Evolutionary conservation across 2,888 invertebrate species (phyloP), one percentile per base, ranked within the genome.

Genomic region (Rhagophthalmus giganteus): DNA sequence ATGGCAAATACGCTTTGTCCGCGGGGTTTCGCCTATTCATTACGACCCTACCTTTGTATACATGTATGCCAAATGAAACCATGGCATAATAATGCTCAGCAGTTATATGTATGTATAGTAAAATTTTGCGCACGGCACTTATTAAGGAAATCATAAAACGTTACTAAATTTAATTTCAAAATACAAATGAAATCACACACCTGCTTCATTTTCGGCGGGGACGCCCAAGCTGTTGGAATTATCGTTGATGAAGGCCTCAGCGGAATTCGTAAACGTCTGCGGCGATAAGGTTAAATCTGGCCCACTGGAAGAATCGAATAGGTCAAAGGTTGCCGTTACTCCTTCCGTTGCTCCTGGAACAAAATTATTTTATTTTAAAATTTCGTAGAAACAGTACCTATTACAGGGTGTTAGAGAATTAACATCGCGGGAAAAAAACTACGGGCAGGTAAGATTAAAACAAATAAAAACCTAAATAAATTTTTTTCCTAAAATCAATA

Each of bases 181-280:
- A 27, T 10, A 7, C 7, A 20, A 20, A 27, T 27, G 27, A 9
- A 9, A 9, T 14, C 39, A 59, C 78, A 72, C 65, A 81, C 82
- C 81, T 71, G 80, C 77, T 68, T 82, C 82, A 67, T 76, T 79
- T 69, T 81, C 82, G 62, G 78, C 76, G 38, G 81, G 79, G 65
- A 81, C 80, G 42, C 81, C 81, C 59, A 82, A 74, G 73, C 81
- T 81, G 74, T 82, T 80, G 61, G 81, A 81, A 75, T 81, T 81
- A 77, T 82, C 81, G 73, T 81, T 81, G 75, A 81, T 80, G 71
- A 81, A 81, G 74, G 81, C 81, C 74, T 81, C 81, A 57, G 81
- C 78, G 64, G 81, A 80, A 68, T 81, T 81, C 64, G 81, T 81
- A 70, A 81, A 81, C 50, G 81, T 81, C 72, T 81, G 81, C 59